Evolutionary conservation across 2,888 invertebrate genomes (phyloP), one percentile per base, ranked within the genome.

Genomic region (Himalopsyche tibetana): DNA sequence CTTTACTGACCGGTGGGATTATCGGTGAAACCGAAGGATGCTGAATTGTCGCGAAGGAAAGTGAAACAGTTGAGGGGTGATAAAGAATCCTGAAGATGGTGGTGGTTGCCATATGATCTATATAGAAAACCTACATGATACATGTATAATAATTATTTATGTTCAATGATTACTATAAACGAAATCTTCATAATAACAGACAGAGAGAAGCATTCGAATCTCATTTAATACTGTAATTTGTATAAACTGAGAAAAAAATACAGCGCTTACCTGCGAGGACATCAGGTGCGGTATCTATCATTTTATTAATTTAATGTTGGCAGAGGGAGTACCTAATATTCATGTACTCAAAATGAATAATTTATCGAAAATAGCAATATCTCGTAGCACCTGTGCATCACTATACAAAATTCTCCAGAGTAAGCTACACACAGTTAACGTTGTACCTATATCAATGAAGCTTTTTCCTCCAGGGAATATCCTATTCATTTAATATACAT

Each of bases 261-360:
- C 11, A 19, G 28, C 28, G 15, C 19, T 63, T 8, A 19, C 63
- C 19, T 28, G 11, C 19, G 63, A 63, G 63, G 28, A 63, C 63
- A 28, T 19, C 63, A 63, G 63, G 63, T 63, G 63, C 63, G 11
- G 9, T 63, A 63, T 63, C 63, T 63, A 63, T 63, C 63, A 63
- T 19, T 28, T 19, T n/a, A 63, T 19, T 19, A 63, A 63, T 63
- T 63, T 19, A 63, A 63, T 63, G 63, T 19, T 28, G 28, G 63
- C 63, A 19, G 63, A 63, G 19, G 63, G 63, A 19, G 63, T 28
- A 63, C 63, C 63, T 19, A 19, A 63, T 63, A 63, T 63, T 63
- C 63, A 63, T 63, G 28, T 63, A 63, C 63, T 63, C 63, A 19
- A n/a, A 63, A 63, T 63, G 63, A 63, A 63, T 63, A 63, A 63